Evolutionary conservation across 2,797 vertebrate species (phyloP), one percentile per base, ranked within the genome.

Genomic region (Mormyrus proboscirostris): DNA sequence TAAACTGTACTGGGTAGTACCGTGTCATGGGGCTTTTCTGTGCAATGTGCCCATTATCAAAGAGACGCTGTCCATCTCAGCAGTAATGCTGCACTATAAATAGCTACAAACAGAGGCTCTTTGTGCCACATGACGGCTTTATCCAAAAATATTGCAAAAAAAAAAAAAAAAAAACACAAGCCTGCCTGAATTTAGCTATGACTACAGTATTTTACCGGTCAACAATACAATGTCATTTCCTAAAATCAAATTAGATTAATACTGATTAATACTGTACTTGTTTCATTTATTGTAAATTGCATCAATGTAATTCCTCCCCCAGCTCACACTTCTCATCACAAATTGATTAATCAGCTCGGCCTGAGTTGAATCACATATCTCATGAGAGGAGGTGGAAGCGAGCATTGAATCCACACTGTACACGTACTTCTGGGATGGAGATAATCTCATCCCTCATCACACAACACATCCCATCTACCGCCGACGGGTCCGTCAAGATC

Each of bases 271-370:
- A 88, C 88, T 89, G 92, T 57, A 92, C 90, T 93, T 92, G 90
- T 89, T 87, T 33, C 19, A 65, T 92, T 88, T 55, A 22, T 79
- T 90, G 92, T 88, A 89, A 90, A 92, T 94, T 92, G 88, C 88
- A 94, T 94, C 92, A 92, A 79, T 90, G 90, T 82, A 89, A 22
- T 92, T 91, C 90, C 83, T 65, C 62, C 65, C 65, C 65, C 65
- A 5, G 10, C 65, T 69, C 65, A 12, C 33, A 88, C 84, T 88
- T 65, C 91, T 90, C 89, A 91, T 65, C 29, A 0, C 47, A 91
- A 95, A 95, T 93, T 93, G 91, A 91, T 91, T 94, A 95, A 96
- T 93, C 88, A 92, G 83, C 90, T 92, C 25, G 91, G 94, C 94
- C 92, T 94, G 94, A 95, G 93, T 93, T 91, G 91, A 93, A 95